phyloP scores from a whole-genome alignment of 2,797 vertebrate species.

The Sandelia bainsii region DNA sequence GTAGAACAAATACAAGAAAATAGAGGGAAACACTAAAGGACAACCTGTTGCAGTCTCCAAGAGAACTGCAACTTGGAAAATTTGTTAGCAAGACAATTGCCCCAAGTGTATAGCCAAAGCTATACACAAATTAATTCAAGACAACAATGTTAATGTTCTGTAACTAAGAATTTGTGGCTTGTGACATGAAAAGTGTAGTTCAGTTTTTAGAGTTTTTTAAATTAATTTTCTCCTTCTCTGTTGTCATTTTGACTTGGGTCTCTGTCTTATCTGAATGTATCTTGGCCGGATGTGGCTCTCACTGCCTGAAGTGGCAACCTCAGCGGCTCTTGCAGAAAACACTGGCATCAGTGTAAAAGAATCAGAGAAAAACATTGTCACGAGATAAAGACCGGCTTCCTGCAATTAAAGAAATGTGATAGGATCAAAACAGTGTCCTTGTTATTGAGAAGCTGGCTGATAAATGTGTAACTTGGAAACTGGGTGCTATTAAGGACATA shows the following conservation, averaged over 20 bases:
- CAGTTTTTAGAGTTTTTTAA: too few relatives aligned
- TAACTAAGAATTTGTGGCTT: too few relatives aligned
- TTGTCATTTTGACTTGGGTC: not conserved
- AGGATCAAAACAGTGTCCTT: not conserved
- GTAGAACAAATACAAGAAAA: too few relatives aligned
- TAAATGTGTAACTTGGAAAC: slow-evolving; percentile 3
- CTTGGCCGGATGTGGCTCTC: slow-evolving; percentile 5
- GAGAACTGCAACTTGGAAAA: too few relatives aligned
- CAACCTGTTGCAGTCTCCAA: too few relatives aligned
- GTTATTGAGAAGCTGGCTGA: slow-evolving; percentile 17
- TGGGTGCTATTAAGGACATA: not conserved
- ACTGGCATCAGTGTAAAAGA: slow-evolving; percentile 24
- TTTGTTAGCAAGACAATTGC: too few relatives aligned
- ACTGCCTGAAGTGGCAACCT: not conserved
- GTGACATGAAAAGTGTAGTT: too few relatives aligned
- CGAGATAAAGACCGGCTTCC: slow-evolving; percentile 2
- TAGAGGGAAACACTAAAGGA: too few relatives aligned
- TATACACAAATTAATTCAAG: too few relatives aligned
- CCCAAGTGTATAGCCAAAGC: too few relatives aligned
- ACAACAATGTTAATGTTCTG: too few relatives aligned
- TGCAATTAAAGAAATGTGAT: not conserved
- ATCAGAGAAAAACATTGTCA: not conserved
- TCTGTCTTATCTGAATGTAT: not conserved
- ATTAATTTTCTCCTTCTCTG: too few relatives aligned
- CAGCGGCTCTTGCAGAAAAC: slow-evolving; percentile 12